Conservation (phyloP, 2,797 vertebrate genomes). For the Menidia menidia region DNA sequence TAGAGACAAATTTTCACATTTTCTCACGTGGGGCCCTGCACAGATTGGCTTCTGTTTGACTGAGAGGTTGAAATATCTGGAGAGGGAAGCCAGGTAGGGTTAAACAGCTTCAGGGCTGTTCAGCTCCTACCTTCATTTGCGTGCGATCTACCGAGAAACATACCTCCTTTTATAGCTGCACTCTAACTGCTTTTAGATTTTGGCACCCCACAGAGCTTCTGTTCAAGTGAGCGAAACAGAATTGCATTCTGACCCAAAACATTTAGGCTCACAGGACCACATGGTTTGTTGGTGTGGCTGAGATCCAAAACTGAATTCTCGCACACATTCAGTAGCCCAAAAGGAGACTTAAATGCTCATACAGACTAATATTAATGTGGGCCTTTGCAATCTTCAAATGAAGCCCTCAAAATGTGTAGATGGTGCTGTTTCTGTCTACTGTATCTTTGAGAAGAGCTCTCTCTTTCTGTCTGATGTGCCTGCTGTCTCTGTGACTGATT, state of each 20-base stretch:
- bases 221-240: conserved; percentile 48
- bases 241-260: conserved; percentile 50
- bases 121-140: conserved; percentile 52
- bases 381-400: conserved; percentile 64
- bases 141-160: conserved; percentile 42
- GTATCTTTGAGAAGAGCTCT: conserved; percentile 57
- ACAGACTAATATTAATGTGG: conserved; percentile 50
- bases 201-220: conserved; percentile 39
- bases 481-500: conserved; percentile 70
- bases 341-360: conserved; percentile 28
- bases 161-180: conserved; percentile 34
- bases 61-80: conserved; percentile 10
- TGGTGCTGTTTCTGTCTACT: conserved; percentile 50
- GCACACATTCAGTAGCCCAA: conserved; percentile 42
- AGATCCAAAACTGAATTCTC: conserved; percentile 38
- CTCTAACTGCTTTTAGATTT: conserved; percentile 49
- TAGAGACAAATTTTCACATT: background rate
- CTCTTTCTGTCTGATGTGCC: conserved; percentile 58
- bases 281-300: conserved; percentile 16
- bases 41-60: conserved; percentile 1
- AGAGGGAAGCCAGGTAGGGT: conserved; percentile 27
- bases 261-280: conserved; percentile 43
- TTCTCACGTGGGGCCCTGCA: background rate
- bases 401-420: conserved; percentile 57
- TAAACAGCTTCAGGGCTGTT: conserved; percentile 24